Conservation (phyloP, 2,888 invertebrate genomes). For the Andrena dorsata region DNA sequence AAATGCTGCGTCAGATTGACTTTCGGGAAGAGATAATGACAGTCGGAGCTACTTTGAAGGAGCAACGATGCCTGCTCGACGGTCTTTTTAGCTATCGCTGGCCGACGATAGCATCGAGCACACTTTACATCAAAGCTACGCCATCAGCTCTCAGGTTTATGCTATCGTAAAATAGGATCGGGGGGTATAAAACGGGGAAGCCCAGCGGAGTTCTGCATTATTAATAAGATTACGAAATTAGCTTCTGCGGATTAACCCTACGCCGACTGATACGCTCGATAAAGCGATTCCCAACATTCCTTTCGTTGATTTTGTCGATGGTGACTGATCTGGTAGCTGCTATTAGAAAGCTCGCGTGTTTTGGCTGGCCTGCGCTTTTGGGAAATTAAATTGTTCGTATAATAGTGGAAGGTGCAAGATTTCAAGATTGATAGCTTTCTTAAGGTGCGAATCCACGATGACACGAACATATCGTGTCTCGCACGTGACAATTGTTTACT, state of each 20-base stretch:
- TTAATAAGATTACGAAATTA: conserved; percentile 22
- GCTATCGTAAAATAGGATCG: conserved; percentile 21
- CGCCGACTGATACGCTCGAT: not conserved
- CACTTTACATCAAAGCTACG: conserved; percentile 15
- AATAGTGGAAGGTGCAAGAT: too few relatives aligned
- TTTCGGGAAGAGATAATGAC: conserved; percentile 55
- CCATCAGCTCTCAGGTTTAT: not conserved
- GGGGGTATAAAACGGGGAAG: not conserved
- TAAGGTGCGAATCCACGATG: too few relatives aligned
- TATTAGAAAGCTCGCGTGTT: too few relatives aligned
- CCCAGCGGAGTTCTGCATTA: not conserved
- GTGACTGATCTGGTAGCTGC: too few relatives aligned
- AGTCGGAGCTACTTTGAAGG: conserved; percentile 40
- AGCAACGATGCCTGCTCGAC: conserved; percentile 39
- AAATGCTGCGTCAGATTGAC: conserved; percentile 51
- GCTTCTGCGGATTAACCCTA: not conserved
- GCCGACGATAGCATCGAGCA: conserved; percentile 25
- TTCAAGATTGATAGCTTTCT: too few relatives aligned
- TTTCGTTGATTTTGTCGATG: not conserved
- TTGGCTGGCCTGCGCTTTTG: too few relatives aligned
- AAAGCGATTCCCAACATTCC: not conserved
- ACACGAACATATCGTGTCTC: too few relatives aligned
- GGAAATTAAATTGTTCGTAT: too few relatives aligned
- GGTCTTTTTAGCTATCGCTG: conserved; percentile 24
- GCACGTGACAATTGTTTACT: too few relatives aligned